Base-by-base conservation (phyloP, 2,888 invertebrate genomes). In the Hylaea fasciaria region DNA sequence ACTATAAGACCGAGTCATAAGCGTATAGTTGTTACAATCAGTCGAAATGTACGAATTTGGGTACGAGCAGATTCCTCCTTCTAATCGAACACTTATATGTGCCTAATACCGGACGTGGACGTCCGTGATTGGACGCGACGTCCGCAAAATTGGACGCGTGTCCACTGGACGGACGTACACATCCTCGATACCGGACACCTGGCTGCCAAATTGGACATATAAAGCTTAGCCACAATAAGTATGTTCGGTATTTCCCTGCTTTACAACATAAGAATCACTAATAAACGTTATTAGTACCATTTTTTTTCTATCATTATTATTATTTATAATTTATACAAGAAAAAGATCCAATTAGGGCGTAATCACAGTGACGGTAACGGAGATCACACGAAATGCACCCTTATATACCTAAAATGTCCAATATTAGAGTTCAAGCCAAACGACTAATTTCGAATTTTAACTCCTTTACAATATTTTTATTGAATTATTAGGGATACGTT, bases 181-280 rank as follows among this genome's bases (percentile, higher is more conserved):
- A 48, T 16, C 58, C 55, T 11, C 17, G 44, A 52, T 28, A 54
- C 60, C n/a, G 51, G 40, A 45, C 45, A 32, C 14, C 43, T 43
- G 46, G 39, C 57, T 43, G 51, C 47, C 54, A 43, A 40, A 56
- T 51, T 56, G 46, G 46, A 52, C n/a, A 58, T 47, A 48, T 44
- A 78, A 81, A 81, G 81, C 80, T 78, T 69, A 64, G 59, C 76
- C 80, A 80, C 80, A 80, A 80, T 77, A 71, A n/a, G 22, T 71
- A 59, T 68, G 68, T 70, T 71, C 69, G 65, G 68, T 71, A 71
- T 72, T 70, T 76, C 76, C 78, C 80, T 80, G 80, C 75, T 66
- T 78, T 72, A 69, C 65, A 73, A 77, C 70, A 69, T 73, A 76
- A 77, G 64, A 73, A 66, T 68, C 61, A 68, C 70, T 70, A 70